Evolutionary conservation across 1,140 invertebrate genomes (phyloP).

Genomic region (Megathymus violae): DNA sequence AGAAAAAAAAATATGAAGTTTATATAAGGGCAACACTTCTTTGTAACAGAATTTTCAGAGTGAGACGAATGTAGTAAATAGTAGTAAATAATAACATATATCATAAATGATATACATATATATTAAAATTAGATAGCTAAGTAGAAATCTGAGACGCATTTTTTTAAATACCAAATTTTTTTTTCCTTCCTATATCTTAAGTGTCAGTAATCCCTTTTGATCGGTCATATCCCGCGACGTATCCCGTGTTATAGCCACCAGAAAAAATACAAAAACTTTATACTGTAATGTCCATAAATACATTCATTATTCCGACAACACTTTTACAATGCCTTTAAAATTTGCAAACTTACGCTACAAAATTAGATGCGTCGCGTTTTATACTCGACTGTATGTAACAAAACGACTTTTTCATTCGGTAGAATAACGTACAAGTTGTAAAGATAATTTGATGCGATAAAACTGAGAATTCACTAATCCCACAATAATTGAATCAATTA

Average conservation of each 20-base stretch:
- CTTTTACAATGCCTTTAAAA: slow-evolving; percentile 31
- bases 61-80: too few relatives aligned
- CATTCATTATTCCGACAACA: slow-evolving; percentile 46
- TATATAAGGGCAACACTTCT: too few relatives aligned
- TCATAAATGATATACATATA: too few relatives aligned
- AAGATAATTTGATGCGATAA: slow-evolving; percentile 40
- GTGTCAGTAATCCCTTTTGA: background rate
- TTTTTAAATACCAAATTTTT: too few relatives aligned
- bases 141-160: too few relatives aligned
- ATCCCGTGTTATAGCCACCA: slow-evolving; percentile 9
- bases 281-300: slow-evolving; percentile 27
- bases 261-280: slow-evolving; percentile 33
- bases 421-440: slow-evolving; percentile 22
- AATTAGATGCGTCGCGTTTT: slow-evolving; percentile 10
- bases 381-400: background rate
- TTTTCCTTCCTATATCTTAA: too few relatives aligned
- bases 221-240: background rate
- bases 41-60: too few relatives aligned
- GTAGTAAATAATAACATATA: too few relatives aligned
- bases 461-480: slow-evolving; percentile 36
- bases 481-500: slow-evolving; percentile 21
- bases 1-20: too few relatives aligned
- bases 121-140: too few relatives aligned
- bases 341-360: slow-evolving; percentile 20
- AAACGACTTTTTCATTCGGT: background rate